Evolutionary conservation across 2,888 invertebrate genomes (phyloP), one percentile per base, ranked within the genome.

Genomic region (Scaptomyza tumidula): DNA sequence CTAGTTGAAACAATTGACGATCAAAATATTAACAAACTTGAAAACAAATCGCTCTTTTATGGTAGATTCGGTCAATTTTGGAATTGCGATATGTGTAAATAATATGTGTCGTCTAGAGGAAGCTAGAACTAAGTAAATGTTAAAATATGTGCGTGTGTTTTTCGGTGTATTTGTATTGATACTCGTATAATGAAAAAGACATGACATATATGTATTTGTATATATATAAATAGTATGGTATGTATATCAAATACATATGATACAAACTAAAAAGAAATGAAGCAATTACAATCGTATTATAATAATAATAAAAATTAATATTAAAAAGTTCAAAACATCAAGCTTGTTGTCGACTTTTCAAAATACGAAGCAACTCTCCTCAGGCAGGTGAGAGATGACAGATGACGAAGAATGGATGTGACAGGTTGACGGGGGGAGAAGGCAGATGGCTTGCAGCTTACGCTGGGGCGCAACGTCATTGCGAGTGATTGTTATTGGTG

Each of bases 401-500:
- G 54, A 27, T 45, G 65, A 19, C 39, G 9, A 24, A 14, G 5
- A 39, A 39, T 39, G 39, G 39, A 10, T 29, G n/a, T 39, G 67
- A 69, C 53, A 53, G 53, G 57, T 81, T 45, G 65, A 19, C 35
- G 10, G 46, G 41, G 19, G 55, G 56, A 45, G 33, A 6, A 33
- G 33, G 13, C 14, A n/a, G 50, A 35, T 24, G 24, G 35, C 43
- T 11, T 39, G 7, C 19, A 24, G 64, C 41, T 45, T 45, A 24
- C 37, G 55, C 10, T 16, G 16, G 29, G 41, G 50, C 59, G 49
- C 24, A 27, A 39, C 61, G 65, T 83, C 82, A 86, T 72, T 90
- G 87, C 73, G 85, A 72, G 68, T 83, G 78, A 77, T 80, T 82
- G 64, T 81, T 88, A 53, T 69, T 88, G 81, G 94, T 95, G 91